Percentiles rank a stretch among this genome's conserved stretches.
phyloP scores from a whole-genome alignment of 2,888 invertebrate genomes.

The Meloe dianella region DNA sequence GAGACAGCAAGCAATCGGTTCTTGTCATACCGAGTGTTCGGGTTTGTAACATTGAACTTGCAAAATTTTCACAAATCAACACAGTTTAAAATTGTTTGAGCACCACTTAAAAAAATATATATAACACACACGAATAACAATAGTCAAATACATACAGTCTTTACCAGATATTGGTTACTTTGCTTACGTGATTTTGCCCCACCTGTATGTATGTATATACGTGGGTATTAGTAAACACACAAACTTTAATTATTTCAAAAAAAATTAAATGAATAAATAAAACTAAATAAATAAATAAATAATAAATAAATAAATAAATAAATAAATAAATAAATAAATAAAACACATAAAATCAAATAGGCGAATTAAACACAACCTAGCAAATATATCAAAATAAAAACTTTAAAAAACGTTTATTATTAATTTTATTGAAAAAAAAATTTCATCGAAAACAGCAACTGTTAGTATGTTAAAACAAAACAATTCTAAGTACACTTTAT shows the following conservation, averaged over 20 bases:
- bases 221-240: slow-evolving; percentile 61
- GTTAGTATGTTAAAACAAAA: slow-evolving; percentile 56
- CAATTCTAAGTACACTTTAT: slow-evolving; percentile 56
- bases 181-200: slow-evolving; percentile 62
- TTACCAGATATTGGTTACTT: slow-evolving; percentile 61
- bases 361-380: slow-evolving; percentile 56
- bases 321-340: slow-evolving; percentile 36
- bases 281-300: slow-evolving; percentile 41
- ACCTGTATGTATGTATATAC: slow-evolving; percentile 61
- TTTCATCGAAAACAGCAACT: slow-evolving; percentile 53
- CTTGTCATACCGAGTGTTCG: slow-evolving; percentile 57
- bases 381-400: slow-evolving; percentile 53
- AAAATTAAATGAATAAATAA: slow-evolving; percentile 38
- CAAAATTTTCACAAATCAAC: slow-evolving; percentile 59
- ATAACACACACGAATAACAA: slow-evolving; percentile 59
- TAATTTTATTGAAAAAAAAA: slow-evolving; percentile 53
- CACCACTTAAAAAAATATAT: slow-evolving; percentile 54
- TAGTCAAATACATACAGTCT: slow-evolving; percentile 61
- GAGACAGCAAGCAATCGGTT: slow-evolving; percentile 56
- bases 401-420: slow-evolving; percentile 50
- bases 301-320: too few species aligned
- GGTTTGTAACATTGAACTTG: slow-evolving; percentile 59
- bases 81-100: slow-evolving; percentile 59
- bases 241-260: slow-evolving; percentile 48
- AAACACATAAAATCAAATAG: slow-evolving; percentile 54